Evolutionary conservation across 2,113 vertebrate genomes (phyloP).

Genomic region (Phyllostomus hastatus): DNA sequence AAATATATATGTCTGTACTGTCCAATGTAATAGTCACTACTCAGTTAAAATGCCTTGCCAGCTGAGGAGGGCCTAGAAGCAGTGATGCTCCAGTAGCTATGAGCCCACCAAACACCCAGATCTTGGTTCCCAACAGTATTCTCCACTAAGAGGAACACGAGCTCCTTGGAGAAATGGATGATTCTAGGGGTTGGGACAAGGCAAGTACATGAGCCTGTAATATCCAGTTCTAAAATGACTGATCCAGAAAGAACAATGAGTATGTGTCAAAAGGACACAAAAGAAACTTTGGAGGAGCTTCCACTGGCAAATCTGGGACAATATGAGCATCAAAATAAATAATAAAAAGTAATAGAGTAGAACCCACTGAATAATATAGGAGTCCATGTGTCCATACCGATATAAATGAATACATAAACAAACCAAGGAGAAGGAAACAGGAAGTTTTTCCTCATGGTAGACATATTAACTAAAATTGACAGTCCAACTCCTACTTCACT

Average conservation of each 20-base stretch:
- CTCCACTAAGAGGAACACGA: neutral
- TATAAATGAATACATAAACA: neutral
- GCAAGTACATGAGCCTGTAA: neutral
- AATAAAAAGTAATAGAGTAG: neutral
- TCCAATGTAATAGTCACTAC: neutral
- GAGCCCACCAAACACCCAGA: neutral
- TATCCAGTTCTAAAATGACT: neutral
- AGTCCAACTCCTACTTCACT: neutral
- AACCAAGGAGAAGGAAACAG: neutral
- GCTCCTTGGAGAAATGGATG: neutral
- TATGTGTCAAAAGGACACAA: neutral
- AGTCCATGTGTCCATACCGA: neutral
- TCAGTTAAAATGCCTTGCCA: neutral
- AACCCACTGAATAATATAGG: neutral
- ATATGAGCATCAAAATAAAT: constrained; percentile 3
- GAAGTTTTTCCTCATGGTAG: neutral
- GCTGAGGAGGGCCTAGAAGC: neutral
- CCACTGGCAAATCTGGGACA: neutral
- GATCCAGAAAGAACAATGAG: neutral
- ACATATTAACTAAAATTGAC: neutral
- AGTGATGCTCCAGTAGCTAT: neutral
- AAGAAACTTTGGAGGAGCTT: neutral
- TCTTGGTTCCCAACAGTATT: neutral
- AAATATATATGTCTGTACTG: neutral
- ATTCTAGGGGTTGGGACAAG: neutral